Evolutionary conservation across 2,888 invertebrate genomes (phyloP), one percentile per base, ranked within the genome.

Genomic region (Therioaphis trifolii): DNA sequence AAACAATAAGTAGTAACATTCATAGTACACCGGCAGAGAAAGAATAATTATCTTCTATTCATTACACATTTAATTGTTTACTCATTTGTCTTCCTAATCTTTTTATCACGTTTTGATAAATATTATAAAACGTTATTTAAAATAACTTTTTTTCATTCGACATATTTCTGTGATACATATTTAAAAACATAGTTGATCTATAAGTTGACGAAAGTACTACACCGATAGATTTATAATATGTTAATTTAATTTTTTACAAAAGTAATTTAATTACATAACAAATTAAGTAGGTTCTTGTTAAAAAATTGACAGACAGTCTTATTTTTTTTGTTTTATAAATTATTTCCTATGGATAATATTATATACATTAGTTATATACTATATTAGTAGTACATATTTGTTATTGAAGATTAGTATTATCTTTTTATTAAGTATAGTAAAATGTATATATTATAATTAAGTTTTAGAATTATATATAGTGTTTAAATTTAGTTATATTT

Each of bases 11-110:
- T 52, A 82, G 24, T 66, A 46, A 72, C 24, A 63, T 82, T 63
- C 82, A 35, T 14, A 82, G 1, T n/a, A 27, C 52, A n/a, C 63
- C 63, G 14, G 11, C 74, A 29, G 82, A 82, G 9, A 82, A 82
- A 63, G 49, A 82, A 82, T 82, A 63, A 52, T 29, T 21, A 9
- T 24, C 14, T 61, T n/a, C n/a, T 12, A 63, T 49, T 35, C 24
- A 49, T 68, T 68, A 61, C 46, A 24, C 63, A 18, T 35, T 61
- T 71, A 9, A 49, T 66, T 78, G 15, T 49, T 82, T 18, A 40
- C 35, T 74, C 24, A 46, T 71, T 61, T 61, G 72, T 82, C 82
- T 82, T 82, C 82, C 82, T 74, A 82, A 82, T 52, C 52, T 74
- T 74, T 72, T 63, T 72, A 82, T 49, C 66, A 66, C 49, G 29